A percentile compares a stretch with the other conserved stretches of the same genome.
These are phyloP conservation scores for Pseudorhombus dupliciocellatus DNA, from an alignment of 2,113 vertebrate genomes.

Conservation along the genomic window DNA sequence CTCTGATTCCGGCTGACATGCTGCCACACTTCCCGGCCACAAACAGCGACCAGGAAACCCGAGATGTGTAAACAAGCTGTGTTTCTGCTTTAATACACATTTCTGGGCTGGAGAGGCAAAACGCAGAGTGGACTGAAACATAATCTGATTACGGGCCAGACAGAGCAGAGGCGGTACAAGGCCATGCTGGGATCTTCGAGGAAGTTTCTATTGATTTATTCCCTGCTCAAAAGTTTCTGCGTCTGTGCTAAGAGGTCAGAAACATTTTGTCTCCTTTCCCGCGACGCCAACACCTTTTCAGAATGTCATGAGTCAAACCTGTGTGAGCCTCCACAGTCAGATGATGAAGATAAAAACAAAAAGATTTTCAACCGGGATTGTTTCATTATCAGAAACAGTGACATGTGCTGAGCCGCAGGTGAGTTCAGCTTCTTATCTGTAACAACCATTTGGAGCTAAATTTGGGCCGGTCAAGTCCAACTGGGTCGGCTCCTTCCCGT, in stretches of 20 bases:
- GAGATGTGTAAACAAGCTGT: slow-evolving; percentile 75
- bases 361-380: no score
- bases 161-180: neutral
- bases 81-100: slow-evolving; percentile 74
- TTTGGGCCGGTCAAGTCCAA: slow-evolving; percentile 34
- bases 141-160: slow-evolving; percentile 69
- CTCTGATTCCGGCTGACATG: slow-evolving; percentile 77
- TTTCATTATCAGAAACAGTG: no score
- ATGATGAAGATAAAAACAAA: no score
- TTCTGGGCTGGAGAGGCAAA: slow-evolving; percentile 56
- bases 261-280: slow-evolving; percentile 68
- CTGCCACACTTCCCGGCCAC: slow-evolving; percentile 73
- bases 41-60: slow-evolving; percentile 77
- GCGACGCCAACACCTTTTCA: slow-evolving; percentile 42
- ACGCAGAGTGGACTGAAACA: slow-evolving; percentile 44
- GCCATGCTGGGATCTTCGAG: slow-evolving; percentile 7
- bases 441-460: slow-evolving; percentile 40
- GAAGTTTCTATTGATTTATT: neutral
- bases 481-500: slow-evolving; percentile 44
- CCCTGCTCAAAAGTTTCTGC: slow-evolving; percentile 12
- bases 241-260: slow-evolving; percentile 24
- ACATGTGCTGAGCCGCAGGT: slow-evolving; percentile 57
- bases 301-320: slow-evolving; percentile 66
- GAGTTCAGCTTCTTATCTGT: slow-evolving; percentile 58
- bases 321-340: no score